Base-by-base conservation (phyloP, 2,888 invertebrate genomes). In the Sympetrum striolatum region DNA sequence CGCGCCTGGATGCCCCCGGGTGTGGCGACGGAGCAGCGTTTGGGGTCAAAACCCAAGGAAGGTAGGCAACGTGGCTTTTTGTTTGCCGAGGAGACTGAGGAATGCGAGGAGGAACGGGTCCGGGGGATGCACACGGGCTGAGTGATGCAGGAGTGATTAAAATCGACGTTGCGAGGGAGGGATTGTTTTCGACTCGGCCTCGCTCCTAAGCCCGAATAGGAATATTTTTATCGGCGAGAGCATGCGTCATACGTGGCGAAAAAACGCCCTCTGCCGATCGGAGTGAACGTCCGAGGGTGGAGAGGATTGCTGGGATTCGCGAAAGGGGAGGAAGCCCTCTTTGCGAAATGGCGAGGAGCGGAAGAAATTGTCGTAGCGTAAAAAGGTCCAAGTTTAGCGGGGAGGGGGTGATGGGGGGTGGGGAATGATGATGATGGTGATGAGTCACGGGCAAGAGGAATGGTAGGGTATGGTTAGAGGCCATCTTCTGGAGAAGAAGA, bases 341-440 rank as follows among this genome's bases (percentile, higher is more conserved):
- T 58, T 25, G 86, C 58, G 53, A 53, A 58, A 31, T 25, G 18
- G 31, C 35, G 86, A 53, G 53, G 60, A 58, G 86, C 35, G 86
- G 86, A 18, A 58, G 86, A 86, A 86, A 86, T 86, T 86, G 86
- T 86, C 86, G 86, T 86, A 86, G 86, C 86, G 86, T 86, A 86
- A 86, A 86, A 86, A 58, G 86, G 86, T 53, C 58, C 58, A 86
- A 86, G 86, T 86, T 86, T 18, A 31, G n/a, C 22, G 22, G 58
- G 37, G 37, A 18, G 35, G 86, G 31, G 22, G 4, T n/a, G 0
- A 0, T 73, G 1, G 73, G 73, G 2, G 35, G 58, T 12, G 60
- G 58, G 60, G 18, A 37, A 37, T 58, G 86, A 60, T 37, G 60
- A 86, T 82, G 82, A 53, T 60, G 58, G 35, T 22, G 58, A 60